Conservation (phyloP, 2,797 vertebrate genomes). For the Nyctibius grandis region DNA sequence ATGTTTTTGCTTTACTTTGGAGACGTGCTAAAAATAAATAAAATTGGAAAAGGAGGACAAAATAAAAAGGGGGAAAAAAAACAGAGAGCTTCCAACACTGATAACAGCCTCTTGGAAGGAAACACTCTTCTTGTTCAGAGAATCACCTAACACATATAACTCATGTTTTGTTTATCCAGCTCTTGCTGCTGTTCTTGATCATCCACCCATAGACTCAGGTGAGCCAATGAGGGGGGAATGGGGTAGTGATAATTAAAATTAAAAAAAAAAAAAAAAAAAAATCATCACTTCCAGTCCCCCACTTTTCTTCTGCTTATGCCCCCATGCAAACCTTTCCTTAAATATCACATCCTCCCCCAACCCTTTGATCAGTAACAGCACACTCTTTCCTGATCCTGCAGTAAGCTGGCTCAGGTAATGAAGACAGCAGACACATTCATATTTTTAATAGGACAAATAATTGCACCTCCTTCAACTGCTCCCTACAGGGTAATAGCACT, state of each 20-base stretch:
- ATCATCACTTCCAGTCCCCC: neutral
- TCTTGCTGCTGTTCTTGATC: neutral
- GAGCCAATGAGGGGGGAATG: rapidly evolving
- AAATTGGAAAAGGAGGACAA: neutral
- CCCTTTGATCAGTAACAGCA: neutral
- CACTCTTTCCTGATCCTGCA: neutral
- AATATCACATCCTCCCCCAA: neutral
- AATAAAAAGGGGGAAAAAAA: rapidly evolving
- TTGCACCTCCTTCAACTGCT: neutral
- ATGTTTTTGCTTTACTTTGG: neutral
- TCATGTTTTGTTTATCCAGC: neutral
- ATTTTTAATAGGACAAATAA: slow-evolving; percentile 4
- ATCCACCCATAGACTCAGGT: neutral
- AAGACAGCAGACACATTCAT: neutral
- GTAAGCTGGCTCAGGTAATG: neutral
- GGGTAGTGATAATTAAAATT: neutral
- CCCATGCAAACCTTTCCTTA: neutral
- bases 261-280: neutral
- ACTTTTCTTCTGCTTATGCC: neutral
- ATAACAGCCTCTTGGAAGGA: neutral
- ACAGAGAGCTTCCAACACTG: neutral
- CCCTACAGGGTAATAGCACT: neutral
- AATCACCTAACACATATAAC: neutral
- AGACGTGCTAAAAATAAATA: neutral
- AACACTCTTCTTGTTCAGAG: neutral